Evolutionary conservation across 2,888 invertebrate species (phyloP).

Genomic region (Drosophila stalkeri): DNA sequence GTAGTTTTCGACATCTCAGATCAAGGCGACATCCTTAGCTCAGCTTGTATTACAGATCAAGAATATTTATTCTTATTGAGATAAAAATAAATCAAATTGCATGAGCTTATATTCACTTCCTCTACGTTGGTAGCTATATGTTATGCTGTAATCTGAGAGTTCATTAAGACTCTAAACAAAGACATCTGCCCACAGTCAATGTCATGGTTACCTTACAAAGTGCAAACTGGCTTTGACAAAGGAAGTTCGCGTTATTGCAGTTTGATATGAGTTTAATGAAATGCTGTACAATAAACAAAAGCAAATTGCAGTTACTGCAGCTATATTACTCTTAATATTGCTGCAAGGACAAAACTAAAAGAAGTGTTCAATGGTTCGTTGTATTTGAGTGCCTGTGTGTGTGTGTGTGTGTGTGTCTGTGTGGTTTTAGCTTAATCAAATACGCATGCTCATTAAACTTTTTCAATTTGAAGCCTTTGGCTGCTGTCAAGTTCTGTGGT

Average conservation of each 20-base stretch:
- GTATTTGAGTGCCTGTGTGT: neutral
- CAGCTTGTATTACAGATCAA: too few species aligned
- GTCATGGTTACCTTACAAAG: neutral
- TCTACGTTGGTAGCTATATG: neutral
- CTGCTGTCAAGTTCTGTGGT: constrained; percentile 68
- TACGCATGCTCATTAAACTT: constrained; percentile 73
- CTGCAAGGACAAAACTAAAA: constrained; percentile 15
- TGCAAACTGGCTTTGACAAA: constrained; percentile 9
- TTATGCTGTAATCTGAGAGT: too few species aligned
- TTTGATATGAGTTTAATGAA: neutral
- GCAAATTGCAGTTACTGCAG: too few species aligned
- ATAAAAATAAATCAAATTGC: too few species aligned
- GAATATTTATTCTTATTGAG: too few species aligned
- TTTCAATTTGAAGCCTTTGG: constrained; percentile 75
- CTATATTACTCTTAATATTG: constrained; percentile 30
- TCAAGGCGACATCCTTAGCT: too few species aligned
- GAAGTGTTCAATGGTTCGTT: neutral
- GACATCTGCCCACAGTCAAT: neutral
- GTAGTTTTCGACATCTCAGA: too few species aligned
- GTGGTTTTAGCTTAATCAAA: constrained; percentile 62
- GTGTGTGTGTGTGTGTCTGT: neutral
- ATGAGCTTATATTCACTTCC: too few species aligned
- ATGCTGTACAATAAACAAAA: constrained; percentile 2
- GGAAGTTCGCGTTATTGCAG: constrained; percentile 17
- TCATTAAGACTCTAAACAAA: neutral